Evolutionary conservation across 2,113 vertebrate species (phyloP), one percentile per base, ranked within the genome.

Genomic region (Motacilla alba): DNA sequence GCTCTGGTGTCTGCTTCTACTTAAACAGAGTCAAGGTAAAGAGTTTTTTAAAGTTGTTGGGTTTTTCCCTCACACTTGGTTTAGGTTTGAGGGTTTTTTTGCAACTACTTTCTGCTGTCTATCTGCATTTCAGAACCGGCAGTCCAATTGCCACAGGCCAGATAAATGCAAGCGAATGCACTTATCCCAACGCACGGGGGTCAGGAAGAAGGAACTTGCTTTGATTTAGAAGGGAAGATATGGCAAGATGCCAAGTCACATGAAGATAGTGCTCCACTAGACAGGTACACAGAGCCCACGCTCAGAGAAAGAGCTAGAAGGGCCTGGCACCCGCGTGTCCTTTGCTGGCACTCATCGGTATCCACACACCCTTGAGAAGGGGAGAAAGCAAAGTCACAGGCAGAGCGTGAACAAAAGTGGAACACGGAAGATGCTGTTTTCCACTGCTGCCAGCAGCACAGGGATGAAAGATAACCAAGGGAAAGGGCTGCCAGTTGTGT

Each of bases 371-470:
- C 53, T 35, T 37, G 9, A n/a, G 15, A 35, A 30, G 2, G 13
- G 17, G n/a, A 24, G 17, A 20, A 44, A 19, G 16, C 15, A 49
- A 9, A 46, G 2, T 1, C 13, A 35, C 10, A 21, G 26, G n/a
- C 52, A 30, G 15, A 26, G 43, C 41, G 11, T 0, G 10, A 49
- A 6, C 17, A n/a, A 18, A 11, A 10, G 4, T 27, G 24, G 24
- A 2, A 7, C 3, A 0, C 0, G 10, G 15, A 37, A 55, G 21
- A 30, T 7, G 39, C 0, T 23, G 20, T 1, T 4, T 8, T 2
- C 12, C 2, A 6, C 5, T 16, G 13, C 21, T 1, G 14, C 9
- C 35, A 50, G 16, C 24, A 6, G 15, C 41, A 11, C 27, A 17
- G 2, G 0, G 12, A 33, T 27, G 37, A 12, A 21, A 56, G 33